A percentile compares a stretch with the other conserved stretches of the same genome.
These are phyloP conservation scores for Unio pictorum DNA, from an alignment of 2,888 invertebrate genomes.

Conservation along the genomic window DNA sequence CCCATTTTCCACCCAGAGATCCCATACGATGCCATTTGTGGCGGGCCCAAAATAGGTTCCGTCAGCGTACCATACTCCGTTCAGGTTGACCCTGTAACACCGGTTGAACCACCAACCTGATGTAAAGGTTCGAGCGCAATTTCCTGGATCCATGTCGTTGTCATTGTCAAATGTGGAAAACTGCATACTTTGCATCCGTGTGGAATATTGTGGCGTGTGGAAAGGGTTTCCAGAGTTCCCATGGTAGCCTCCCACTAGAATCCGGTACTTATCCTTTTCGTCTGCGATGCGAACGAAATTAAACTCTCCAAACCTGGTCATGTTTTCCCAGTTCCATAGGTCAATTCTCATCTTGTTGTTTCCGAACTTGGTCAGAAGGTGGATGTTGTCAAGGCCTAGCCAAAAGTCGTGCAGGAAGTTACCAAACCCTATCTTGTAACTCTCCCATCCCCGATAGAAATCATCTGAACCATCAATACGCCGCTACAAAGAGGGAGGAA, in stretches of 20 bases:
- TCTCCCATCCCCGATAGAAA: slow-evolving; percentile 27
- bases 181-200: slow-evolving; percentile 33
- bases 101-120: slow-evolving; percentile 40
- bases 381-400: slow-evolving; percentile 36
- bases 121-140: slow-evolving; percentile 30
- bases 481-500: slow-evolving; percentile 11
- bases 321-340: slow-evolving; percentile 24
- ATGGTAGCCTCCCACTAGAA: slow-evolving; percentile 25
- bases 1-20: slow-evolving; percentile 27
- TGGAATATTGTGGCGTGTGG: slow-evolving; percentile 21
- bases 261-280: slow-evolving; percentile 28
- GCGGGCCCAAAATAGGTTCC: slow-evolving; percentile 19
- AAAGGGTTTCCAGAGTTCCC: slow-evolving; percentile 36
- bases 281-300: slow-evolving; percentile 19
- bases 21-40: slow-evolving; percentile 35
- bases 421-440: slow-evolving; percentile 35
- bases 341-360: slow-evolving; percentile 32
- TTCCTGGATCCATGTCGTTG: slow-evolving; percentile 32
- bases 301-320: slow-evolving; percentile 25
- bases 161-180: slow-evolving; percentile 36
- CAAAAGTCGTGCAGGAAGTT: slow-evolving; percentile 29
- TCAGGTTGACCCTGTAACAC: slow-evolving; percentile 31
- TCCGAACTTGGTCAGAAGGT: slow-evolving; percentile 35
- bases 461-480: slow-evolving; percentile 23
- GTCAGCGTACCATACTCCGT: slow-evolving; percentile 32